Evolutionary conservation across 1,140 invertebrate species (phyloP).

Genomic region (Ctenoplectra terminalis): DNA sequence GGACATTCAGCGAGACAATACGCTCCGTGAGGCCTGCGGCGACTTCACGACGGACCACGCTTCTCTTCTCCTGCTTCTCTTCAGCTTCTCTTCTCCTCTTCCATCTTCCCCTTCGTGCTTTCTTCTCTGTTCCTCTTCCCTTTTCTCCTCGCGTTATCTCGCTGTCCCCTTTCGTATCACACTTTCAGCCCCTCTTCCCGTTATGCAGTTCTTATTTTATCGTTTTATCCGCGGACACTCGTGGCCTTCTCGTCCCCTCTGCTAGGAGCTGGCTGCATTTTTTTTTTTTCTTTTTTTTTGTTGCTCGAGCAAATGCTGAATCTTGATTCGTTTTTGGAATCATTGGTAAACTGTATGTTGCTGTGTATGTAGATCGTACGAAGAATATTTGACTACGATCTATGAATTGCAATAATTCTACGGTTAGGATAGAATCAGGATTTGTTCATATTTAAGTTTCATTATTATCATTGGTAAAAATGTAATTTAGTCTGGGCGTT

Average conservation of each 20-base stretch:
- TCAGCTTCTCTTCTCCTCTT: background rate
- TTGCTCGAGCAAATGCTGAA: background rate
- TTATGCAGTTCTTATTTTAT: background rate
- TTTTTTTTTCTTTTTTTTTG: background rate
- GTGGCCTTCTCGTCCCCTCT: background rate
- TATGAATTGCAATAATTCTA: too few relatives aligned
- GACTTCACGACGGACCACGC: slow-evolving; percentile 60
- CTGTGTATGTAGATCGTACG: too few relatives aligned
- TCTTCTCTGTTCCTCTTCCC: background rate
- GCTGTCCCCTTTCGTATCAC: slow-evolving; percentile 11
- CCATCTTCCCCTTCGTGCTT: too few relatives aligned
- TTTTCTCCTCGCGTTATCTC: background rate
- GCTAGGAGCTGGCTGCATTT: background rate
- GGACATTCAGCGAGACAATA: slow-evolving; percentile 65
- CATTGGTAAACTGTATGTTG: too few relatives aligned
- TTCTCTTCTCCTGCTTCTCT: too few relatives aligned
- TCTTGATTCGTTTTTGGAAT: background rate
- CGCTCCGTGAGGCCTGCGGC: slow-evolving; percentile 57
- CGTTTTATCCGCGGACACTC: background rate
- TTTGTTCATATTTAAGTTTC: too few relatives aligned
- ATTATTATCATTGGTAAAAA: too few relatives aligned
- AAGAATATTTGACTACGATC: too few relatives aligned
- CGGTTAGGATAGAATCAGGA: too few relatives aligned
- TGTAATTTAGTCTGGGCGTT: too few relatives aligned
- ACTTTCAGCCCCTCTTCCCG: slow-evolving; percentile 20